Evolutionary conservation across 2,888 invertebrate species (phyloP), one percentile per base, ranked within the genome.

Genomic region (Drosophila monieri): DNA sequence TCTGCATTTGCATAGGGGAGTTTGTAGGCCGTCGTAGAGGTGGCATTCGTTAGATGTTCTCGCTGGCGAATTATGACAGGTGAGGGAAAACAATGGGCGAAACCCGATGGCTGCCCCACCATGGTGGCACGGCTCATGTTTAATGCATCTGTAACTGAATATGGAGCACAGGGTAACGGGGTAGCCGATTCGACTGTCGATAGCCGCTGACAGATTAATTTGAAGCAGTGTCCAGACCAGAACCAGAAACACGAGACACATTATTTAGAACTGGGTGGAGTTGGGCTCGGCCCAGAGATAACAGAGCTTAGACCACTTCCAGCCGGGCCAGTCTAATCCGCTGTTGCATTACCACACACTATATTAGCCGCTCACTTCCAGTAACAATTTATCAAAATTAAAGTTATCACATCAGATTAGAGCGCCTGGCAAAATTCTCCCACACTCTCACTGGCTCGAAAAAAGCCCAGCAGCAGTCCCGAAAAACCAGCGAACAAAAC

Each of bases 291-390:
- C 52, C 27, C n/a, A 32, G 66, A 64, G 66, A 64, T 65, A 66
- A 65, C 37, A 10, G 9, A 27, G 5, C 21, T 23, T 43, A 23
- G 41, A 48, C 65, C 54, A 47, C 39, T 55, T 60, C 46, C 30
- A 14, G n/a, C 37, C 37, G 35, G 39, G 46, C 44, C 48, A 49
- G 32, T 51, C 43, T 48, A 56, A 51, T 51, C 60, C 48, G 41
- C 32, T 1, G 30, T 66, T 59, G 62, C 64, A 54, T 41, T 44
- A 43, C 44, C 73, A 72, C 73, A 23, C 4, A 23, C 21, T 23
- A 81, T 70, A 80, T 80, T 65, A 67, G 64, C 68, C 87, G 66
- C 73, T 86, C 87, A 84, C 80, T 77, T 84, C 77, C 78, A 71
- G 71, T 77, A 65, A 64, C 71, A 70, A 69, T 74, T 84, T 75